Evolutionary conservation across 2,113 vertebrate species (phyloP), one percentile per base, ranked within the genome.

Genomic region (Campylorhamphus procurvoides): DNA sequence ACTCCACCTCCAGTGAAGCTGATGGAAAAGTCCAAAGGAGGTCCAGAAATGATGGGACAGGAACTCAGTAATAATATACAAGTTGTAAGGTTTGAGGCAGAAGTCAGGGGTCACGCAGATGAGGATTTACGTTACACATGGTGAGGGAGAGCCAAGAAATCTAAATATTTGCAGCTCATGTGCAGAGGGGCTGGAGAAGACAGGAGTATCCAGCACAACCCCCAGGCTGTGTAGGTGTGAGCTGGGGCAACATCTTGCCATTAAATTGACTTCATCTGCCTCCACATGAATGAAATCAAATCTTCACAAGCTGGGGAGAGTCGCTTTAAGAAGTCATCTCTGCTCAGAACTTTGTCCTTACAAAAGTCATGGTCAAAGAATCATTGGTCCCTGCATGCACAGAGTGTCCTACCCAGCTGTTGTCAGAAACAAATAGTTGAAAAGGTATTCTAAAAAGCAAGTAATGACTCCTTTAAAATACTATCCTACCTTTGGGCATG

Each of bases 1-100:
- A 75, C 52, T 77, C 60, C 49, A 71, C 44, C 64, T 92, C 47
- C 67, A 91, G 40, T 35, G 47, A 81, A 55, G 52, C 60, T 77
- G 79, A 80, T 86, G 73, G 93, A 93, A 94, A 85, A 89, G 64
- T 91, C 88, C 59, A 89, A 87, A 90, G 63, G 78, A 84, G 75
- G 60, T 84, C 50, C 75, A 69, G 79, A 64, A 93, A 90, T 72
- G 33, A 76, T 66, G 60, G 47, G 75, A 31, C 58, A 72, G 93
- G 85, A 91, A 87, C 50, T 94, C 75, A 46, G 64, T 78, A 81
- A 95, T 78, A 69, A 93, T 89, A 87, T 58, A 71, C 60, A 71
- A 80, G 67, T 92, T 90, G 49, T 75, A 76, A 83, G 74, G 76
- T 87, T 79, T 83, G 59, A 94, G 74, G 77, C 63, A 81, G 68